A percentile compares a stretch with the other conserved stretches of the same genome.
Conservation (phyloP, 1,140 invertebrate species). For the Drosophila lowei region DNA sequence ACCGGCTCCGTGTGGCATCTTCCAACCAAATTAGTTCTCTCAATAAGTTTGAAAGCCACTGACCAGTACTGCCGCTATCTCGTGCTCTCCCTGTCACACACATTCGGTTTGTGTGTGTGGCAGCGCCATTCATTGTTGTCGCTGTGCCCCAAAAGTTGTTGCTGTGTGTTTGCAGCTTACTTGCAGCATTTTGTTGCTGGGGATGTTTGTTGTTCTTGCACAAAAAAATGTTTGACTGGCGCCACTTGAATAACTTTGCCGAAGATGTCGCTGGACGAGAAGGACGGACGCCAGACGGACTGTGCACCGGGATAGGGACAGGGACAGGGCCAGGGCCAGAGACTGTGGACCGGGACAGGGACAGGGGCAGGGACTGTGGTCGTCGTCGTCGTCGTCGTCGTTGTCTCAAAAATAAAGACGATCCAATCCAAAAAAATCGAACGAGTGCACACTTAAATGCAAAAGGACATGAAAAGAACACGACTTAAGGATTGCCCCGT, state of each 20-base stretch:
- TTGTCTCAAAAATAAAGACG: slow-evolving; percentile 72
- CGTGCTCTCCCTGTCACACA: background rate
- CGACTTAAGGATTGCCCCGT: slow-evolving; percentile 71
- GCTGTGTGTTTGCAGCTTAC: slow-evolving; percentile 12
- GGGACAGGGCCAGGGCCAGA: background rate
- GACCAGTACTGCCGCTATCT: background rate
- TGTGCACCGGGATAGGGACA: background rate
- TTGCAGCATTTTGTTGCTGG: slow-evolving; percentile 31
- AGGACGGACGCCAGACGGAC: background rate
- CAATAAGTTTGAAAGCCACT: slow-evolving; percentile 41
- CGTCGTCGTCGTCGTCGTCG: slow-evolving; percentile 34
- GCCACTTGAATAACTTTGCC: slow-evolving; percentile 77
- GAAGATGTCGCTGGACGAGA: slow-evolving; percentile 50
- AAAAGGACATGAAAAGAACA: slow-evolving; percentile 80
- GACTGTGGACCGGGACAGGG: background rate
- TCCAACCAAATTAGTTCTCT: no score
- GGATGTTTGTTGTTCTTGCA: slow-evolving; percentile 32
- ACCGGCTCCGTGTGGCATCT: no score
- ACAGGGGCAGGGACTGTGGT: slow-evolving; percentile 1
- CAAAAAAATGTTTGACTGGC: slow-evolving; percentile 78
- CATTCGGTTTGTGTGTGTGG: slow-evolving; percentile 17
- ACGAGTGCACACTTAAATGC: slow-evolving; percentile 78
- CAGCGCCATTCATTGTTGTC: slow-evolving; percentile 48
- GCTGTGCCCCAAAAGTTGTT: slow-evolving; percentile 39
- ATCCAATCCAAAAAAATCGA: slow-evolving; percentile 76